These are phyloP conservation scores for Epiblema foenella DNA, from an alignment of 2,888 invertebrate species.

Conservation along the genomic window DNA sequence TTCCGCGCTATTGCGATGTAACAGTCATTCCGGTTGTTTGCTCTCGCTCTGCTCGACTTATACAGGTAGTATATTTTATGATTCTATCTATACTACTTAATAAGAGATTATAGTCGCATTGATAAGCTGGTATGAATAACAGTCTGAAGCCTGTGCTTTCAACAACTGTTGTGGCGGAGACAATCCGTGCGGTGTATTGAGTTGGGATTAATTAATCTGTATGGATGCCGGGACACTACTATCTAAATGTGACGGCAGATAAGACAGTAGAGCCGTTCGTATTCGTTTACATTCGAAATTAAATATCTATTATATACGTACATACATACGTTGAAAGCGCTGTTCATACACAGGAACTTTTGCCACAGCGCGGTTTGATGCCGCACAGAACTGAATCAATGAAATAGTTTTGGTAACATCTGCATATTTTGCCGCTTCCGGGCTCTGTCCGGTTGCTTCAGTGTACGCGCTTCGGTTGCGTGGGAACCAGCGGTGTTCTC, in stretches of 20 bases:
- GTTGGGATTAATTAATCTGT: too few species aligned
- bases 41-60: constrained; percentile 44
- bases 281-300: background rate
- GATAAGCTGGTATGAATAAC: background rate
- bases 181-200: too few species aligned
- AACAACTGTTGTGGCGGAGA: too few species aligned
- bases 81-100: background rate
- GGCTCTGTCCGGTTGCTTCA: constrained; percentile 41
- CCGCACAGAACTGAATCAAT: background rate
- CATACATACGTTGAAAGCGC: too few species aligned
- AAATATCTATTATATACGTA: too few species aligned
- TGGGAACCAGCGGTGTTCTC: constrained; percentile 59
- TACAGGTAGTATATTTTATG: constrained; percentile 25
- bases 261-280: background rate
- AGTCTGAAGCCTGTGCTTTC: background rate
- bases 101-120: background rate
- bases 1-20: constrained; percentile 64
- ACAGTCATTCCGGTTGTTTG: constrained; percentile 59
- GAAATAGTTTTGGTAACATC: constrained; percentile 10
- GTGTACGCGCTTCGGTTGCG: constrained; percentile 49
- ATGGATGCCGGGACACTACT: too few species aligned
- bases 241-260: background rate
- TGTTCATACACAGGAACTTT: too few species aligned
- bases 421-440: constrained; percentile 28
- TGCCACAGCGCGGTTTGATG: background rate